Evolutionary conservation across 2,888 invertebrate genomes (phyloP).

Genomic region (Synanthedon vespiformis): DNA sequence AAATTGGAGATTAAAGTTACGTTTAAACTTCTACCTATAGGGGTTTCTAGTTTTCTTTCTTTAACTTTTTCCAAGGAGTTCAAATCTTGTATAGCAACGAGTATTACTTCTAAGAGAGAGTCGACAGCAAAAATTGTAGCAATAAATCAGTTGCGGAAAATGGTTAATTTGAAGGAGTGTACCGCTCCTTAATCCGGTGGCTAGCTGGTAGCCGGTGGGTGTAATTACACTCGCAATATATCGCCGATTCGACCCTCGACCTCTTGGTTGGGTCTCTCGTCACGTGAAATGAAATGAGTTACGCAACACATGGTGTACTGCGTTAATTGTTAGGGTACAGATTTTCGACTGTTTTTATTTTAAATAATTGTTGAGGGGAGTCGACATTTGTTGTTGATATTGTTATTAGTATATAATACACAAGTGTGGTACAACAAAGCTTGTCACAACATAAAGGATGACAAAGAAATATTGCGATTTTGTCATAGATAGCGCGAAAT

Average conservation of each 20-base stretch:
- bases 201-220: constrained; percentile 45
- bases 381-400: too few species aligned
- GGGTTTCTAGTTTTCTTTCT: background rate
- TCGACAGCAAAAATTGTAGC: constrained; percentile 28
- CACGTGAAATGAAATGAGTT: constrained; percentile 28
- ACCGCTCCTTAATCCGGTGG: constrained; percentile 51
- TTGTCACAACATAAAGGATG: too few species aligned
- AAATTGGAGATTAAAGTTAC: too few species aligned
- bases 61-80: background rate
- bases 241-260: constrained; percentile 28
- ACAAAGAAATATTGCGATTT: too few species aligned
- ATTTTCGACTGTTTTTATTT: constrained; percentile 50
- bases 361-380: constrained; percentile 28
- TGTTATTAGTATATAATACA: too few species aligned
- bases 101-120: constrained; percentile 22
- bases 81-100: background rate
- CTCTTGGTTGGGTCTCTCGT: constrained; percentile 25
- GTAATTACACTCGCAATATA: constrained; percentile 57
- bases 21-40: too few species aligned
- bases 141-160: constrained; percentile 43
- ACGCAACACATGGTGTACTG: constrained; percentile 57
- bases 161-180: constrained; percentile 51
- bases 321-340: constrained; percentile 54
- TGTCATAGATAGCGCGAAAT: too few species aligned
- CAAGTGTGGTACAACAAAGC: too few species aligned